phyloP scores from a whole-genome alignment of 2,888 invertebrate genomes.

The Lithophane leautieri region DNA sequence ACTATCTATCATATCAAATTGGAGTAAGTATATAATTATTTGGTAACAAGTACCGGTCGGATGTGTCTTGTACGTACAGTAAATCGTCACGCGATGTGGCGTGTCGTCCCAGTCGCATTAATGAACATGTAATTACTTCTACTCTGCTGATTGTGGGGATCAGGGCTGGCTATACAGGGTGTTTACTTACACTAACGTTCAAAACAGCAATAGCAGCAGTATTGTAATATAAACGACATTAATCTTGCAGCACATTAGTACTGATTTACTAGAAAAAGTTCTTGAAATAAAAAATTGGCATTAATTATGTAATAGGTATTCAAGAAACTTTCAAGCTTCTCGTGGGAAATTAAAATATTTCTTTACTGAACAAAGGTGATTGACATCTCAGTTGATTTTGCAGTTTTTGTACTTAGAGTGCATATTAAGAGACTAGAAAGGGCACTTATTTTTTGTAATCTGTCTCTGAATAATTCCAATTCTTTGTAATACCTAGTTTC shows the following conservation, averaged over 20 bases:
- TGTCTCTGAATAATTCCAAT: neutral
- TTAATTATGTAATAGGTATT: constrained; percentile 24
- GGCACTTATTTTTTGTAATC: neutral
- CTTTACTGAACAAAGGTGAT: constrained; percentile 28
- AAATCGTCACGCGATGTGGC: constrained; percentile 83
- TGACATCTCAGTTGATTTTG: constrained; percentile 23
- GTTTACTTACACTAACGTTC: constrained; percentile 22
- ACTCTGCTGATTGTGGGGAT: constrained; percentile 76
- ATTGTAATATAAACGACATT: neutral
- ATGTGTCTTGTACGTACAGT: constrained; percentile 68
- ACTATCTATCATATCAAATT: constrained; percentile 72
- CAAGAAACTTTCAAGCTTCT: constrained; percentile 32
- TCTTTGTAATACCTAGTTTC: neutral
- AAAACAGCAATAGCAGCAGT: neutral
- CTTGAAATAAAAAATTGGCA: neutral
- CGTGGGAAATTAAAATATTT: constrained; percentile 48
- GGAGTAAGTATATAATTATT: constrained; percentile 75
- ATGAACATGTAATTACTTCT: constrained; percentile 87
- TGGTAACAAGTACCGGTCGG: constrained; percentile 75
- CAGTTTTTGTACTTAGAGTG: neutral
- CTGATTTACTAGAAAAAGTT: neutral
- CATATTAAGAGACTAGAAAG: neutral
- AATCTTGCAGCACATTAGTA: neutral
- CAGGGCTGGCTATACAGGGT: constrained; percentile 66
- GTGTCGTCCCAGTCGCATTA: constrained; percentile 81